phyloP scores from a whole-genome alignment of 2,888 invertebrate genomes.

The Latheticus oryzae region DNA sequence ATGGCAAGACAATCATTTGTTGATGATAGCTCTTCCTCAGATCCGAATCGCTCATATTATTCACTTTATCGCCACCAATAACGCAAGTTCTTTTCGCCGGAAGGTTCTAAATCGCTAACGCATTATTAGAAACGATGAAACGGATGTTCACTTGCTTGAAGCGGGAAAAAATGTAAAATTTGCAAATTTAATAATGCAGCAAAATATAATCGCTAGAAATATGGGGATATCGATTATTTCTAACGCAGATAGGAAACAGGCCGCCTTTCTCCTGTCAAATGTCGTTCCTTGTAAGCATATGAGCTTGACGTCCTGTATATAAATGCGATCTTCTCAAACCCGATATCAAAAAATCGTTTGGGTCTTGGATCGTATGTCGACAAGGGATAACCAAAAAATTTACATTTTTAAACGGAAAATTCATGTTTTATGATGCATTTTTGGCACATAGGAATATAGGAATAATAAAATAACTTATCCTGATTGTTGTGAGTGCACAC shows the following conservation, averaged over 20 bases:
- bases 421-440: conserved; percentile 19
- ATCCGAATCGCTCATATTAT: conserved; percentile 24
- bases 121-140: conserved; percentile 8
- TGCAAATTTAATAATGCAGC: conserved; percentile 13
- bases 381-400: conserved; percentile 21
- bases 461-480: too few relatives aligned
- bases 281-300: too few relatives aligned
- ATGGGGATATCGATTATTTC: too few relatives aligned
- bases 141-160: conserved; percentile 19
- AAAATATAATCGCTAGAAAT: too few relatives aligned
- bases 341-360: conserved; percentile 32
- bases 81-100: conserved; percentile 20
- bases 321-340: too few relatives aligned
- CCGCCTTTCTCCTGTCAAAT: too few relatives aligned
- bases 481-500: too few relatives aligned
- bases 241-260: too few relatives aligned
- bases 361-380: conserved; percentile 9
- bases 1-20: conserved; percentile 30
- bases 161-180: conserved; percentile 11
- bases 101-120: conserved; percentile 14
- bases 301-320: too few relatives aligned
- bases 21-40: conserved; percentile 17
- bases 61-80: conserved; percentile 29
- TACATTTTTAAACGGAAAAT: conserved; percentile 17
- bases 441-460: too few relatives aligned